A percentile compares a stretch with the other conserved stretches of the same genome.
Conservation (phyloP, 2,797 vertebrate genomes). For the Alcedo quadribrachys region DNA sequence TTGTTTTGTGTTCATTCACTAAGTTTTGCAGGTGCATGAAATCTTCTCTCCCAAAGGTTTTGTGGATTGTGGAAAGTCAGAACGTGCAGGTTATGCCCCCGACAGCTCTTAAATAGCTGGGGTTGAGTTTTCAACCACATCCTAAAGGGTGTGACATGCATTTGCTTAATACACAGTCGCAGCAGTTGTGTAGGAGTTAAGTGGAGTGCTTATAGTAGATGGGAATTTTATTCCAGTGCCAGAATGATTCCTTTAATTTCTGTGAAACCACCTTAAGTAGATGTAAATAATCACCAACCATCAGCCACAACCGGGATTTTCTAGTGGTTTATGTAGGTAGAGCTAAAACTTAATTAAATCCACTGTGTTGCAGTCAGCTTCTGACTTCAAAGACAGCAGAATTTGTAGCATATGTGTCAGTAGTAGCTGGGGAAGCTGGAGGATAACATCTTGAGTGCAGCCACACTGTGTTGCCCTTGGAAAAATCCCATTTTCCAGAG, state of each 20-base stretch:
- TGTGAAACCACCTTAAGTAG: not conserved
- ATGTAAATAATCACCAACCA: not conserved
- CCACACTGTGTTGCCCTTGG: not conserved
- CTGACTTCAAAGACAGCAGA: slow-evolving; percentile 12
- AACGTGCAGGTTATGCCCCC: not conserved
- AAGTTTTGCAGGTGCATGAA: not conserved
- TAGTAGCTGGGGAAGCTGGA: not conserved
- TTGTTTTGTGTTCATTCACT: not conserved
- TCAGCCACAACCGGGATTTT: not conserved
- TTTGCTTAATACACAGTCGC: not conserved
- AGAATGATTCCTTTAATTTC: not conserved
- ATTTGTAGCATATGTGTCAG: slow-evolving; percentile 14
- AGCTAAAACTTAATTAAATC: not conserved
- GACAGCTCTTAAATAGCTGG: not conserved
- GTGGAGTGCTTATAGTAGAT: not conserved
- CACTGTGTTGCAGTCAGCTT: not conserved
- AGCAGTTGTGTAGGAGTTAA: not conserved
- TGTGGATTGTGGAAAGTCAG: not conserved
- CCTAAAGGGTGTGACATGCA: not conserved
- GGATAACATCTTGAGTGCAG: not conserved
- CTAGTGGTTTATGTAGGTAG: not conserved
- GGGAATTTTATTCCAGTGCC: not conserved
- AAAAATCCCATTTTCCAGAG: not conserved
- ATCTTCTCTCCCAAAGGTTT: not conserved
- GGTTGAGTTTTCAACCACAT: not conserved